A percentile compares a stretch with the other conserved stretches of the same genome.
phyloP scores from a whole-genome alignment of 2,113 vertebrate species.

The Silurus meridionalis region DNA sequence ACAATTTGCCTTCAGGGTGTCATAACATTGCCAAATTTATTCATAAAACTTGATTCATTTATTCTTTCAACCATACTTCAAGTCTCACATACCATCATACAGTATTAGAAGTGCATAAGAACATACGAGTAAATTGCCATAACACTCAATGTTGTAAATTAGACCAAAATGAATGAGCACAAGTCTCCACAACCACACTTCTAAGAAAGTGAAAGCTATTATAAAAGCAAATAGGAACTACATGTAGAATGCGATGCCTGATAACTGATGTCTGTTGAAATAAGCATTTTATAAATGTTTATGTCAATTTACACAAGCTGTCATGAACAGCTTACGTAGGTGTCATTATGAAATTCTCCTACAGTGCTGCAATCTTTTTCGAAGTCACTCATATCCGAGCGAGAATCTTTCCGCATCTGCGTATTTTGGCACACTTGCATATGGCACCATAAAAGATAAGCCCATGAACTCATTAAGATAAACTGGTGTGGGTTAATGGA shows the following conservation, averaged over 20 bases:
- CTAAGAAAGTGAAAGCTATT: no score
- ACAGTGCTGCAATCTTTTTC: neutral
- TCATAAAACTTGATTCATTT: neutral
- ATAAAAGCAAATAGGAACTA: no score
- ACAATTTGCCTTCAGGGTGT: neutral
- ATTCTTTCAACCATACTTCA: neutral
- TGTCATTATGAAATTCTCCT: slow-evolving; percentile 11
- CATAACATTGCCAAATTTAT: no score
- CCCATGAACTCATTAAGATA: slow-evolving; percentile 18
- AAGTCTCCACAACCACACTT: neutral
- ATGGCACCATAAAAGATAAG: slow-evolving; percentile 32
- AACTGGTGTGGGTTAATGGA: slow-evolving; percentile 24
- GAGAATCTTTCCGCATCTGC: neutral
- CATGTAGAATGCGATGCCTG: no score
- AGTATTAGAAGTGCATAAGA: neutral
- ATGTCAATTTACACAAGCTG: neutral
- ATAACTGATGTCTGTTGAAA: neutral
- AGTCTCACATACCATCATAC: neutral
- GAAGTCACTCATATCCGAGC: slow-evolving; percentile 4
- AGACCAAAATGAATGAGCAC: neutral
- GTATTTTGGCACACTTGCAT: neutral
- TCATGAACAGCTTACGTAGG: neutral
- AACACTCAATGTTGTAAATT: neutral
- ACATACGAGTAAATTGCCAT: neutral
- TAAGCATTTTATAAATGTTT: slow-evolving; percentile 1